Conservation (phyloP, 2,888 invertebrate genomes). For the Cheilosia vulpina region DNA sequence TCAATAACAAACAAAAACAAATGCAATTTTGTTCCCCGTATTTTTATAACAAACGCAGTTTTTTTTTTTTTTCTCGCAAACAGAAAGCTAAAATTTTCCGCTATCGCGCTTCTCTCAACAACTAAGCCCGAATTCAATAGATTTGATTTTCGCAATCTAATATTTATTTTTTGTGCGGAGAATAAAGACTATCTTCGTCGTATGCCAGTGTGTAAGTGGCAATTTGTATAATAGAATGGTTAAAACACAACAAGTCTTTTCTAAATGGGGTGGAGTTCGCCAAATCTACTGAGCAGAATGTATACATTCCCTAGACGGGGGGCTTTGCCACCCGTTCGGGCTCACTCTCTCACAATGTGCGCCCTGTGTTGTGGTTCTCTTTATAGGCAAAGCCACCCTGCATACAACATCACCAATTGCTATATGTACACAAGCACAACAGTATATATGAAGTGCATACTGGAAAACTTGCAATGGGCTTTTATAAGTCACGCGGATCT, state of each 20-base stretch:
- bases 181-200: conserved; percentile 45
- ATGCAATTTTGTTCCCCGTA: background rate
- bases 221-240: conserved; percentile 55
- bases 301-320: conserved; percentile 41
- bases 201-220: conserved; percentile 50
- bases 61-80: conserved; percentile 18
- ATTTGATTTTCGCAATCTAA: conserved; percentile 14
- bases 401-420: conserved; percentile 31
- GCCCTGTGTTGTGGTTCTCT: conserved; percentile 46
- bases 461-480: conserved; percentile 73
- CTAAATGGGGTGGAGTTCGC: conserved; percentile 74
- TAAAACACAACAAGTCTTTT: conserved; percentile 69
- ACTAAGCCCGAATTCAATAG: conserved; percentile 28
- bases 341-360: conserved; percentile 53
- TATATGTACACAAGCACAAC: conserved; percentile 37
- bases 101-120: conserved; percentile 22
- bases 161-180: conserved; percentile 7
- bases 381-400: conserved; percentile 18
- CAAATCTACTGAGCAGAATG: conserved; percentile 55
- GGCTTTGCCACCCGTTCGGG: conserved; percentile 35
- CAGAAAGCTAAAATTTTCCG: conserved; percentile 14
- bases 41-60: conserved; percentile 30
- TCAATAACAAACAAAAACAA: conserved; percentile 35
- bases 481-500: conserved; percentile 83
- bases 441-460: conserved; percentile 71